A percentile compares a stretch with the other conserved stretches of the same genome.
These are phyloP conservation scores for Caenorhabditis uteleia DNA, from an alignment of 2,888 invertebrate species.

Conservation along the genomic window DNA sequence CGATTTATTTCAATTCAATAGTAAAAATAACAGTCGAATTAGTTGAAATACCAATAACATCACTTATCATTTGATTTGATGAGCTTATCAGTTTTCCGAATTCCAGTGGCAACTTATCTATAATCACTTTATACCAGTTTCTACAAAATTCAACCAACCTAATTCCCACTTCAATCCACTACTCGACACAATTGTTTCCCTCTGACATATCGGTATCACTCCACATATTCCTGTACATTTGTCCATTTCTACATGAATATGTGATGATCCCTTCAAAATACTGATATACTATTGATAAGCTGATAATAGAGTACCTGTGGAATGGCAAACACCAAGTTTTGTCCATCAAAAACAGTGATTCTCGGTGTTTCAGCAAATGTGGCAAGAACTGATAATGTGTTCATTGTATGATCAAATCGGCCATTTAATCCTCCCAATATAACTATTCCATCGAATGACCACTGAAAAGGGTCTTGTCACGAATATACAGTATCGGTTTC, in stretches of 20 bases:
- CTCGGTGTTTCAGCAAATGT: neutral
- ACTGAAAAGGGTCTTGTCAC: slow-evolving; percentile 11
- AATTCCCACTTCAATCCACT: slow-evolving; percentile 61
- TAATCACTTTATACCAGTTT: neutral
- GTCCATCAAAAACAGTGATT: slow-evolving; percentile 22
- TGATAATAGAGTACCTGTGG: slow-evolving; percentile 18
- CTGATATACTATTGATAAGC: too few species aligned
- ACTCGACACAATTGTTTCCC: slow-evolving; percentile 53
- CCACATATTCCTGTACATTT: slow-evolving; percentile 49
- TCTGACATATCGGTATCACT: slow-evolving; percentile 59
- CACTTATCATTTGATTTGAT: slow-evolving; percentile 36
- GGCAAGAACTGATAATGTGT: slow-evolving; percentile 51
- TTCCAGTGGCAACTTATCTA: slow-evolving; percentile 29
- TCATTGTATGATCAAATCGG: slow-evolving; percentile 64
- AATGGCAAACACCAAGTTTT: slow-evolving; percentile 29
- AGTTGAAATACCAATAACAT: slow-evolving; percentile 23
- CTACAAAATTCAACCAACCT: slow-evolving; percentile 17
- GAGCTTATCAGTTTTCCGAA: slow-evolving; percentile 47
- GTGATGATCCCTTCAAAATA: slow-evolving; percentile 12
- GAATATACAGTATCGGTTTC: too few species aligned
- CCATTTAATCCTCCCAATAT: slow-evolving; percentile 51
- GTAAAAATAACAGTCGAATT: slow-evolving; percentile 42
- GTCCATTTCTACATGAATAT: slow-evolving; percentile 15
- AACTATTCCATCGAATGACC: slow-evolving; percentile 17
- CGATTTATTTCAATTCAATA: slow-evolving; percentile 28